phyloP scores from a whole-genome alignment of 2,888 invertebrate species.

The Oithona nana region DNA sequence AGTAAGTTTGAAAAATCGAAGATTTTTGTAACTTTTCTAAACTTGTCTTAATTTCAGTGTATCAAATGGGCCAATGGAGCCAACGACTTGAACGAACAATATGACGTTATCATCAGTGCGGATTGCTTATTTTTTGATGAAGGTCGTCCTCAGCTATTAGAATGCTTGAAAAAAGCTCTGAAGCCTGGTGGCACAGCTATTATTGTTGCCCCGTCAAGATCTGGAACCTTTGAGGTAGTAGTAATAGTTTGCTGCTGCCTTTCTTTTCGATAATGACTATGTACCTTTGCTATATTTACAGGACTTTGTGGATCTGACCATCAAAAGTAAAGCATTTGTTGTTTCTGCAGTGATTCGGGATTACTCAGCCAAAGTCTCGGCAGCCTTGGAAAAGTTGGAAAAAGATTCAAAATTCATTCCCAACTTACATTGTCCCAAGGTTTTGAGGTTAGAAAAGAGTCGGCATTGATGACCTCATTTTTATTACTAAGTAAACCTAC shows the following conservation, averaged over 20 bases:
- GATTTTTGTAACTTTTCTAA: neutral
- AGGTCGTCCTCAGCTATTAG: conserved; percentile 42
- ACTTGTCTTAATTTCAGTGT: conserved; percentile 20
- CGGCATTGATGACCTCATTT: no score
- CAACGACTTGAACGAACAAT: conserved; percentile 30
- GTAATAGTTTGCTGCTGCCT: no score
- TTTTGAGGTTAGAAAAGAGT: neutral
- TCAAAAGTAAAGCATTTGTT: neutral
- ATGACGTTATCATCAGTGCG: conserved; percentile 52
- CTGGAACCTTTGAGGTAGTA: conserved; percentile 37
- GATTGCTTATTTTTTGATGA: conserved; percentile 63
- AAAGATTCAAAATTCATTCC: neutral
- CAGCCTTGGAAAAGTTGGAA: neutral
- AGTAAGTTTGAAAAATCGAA: neutral
- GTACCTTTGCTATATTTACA: neutral
- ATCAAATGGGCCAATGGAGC: conserved; percentile 25
- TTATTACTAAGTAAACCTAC: no score
- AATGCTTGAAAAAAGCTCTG: conserved; percentile 44
- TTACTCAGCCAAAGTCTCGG: neutral
- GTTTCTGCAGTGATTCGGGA: neutral
- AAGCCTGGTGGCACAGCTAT: conserved; percentile 42
- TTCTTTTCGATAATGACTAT: no score
- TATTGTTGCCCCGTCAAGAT: conserved; percentile 55
- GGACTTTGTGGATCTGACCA: neutral
- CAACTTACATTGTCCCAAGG: neutral